phyloP scores from a whole-genome alignment of 2,888 invertebrate species.

The Oeneis ivallda region DNA sequence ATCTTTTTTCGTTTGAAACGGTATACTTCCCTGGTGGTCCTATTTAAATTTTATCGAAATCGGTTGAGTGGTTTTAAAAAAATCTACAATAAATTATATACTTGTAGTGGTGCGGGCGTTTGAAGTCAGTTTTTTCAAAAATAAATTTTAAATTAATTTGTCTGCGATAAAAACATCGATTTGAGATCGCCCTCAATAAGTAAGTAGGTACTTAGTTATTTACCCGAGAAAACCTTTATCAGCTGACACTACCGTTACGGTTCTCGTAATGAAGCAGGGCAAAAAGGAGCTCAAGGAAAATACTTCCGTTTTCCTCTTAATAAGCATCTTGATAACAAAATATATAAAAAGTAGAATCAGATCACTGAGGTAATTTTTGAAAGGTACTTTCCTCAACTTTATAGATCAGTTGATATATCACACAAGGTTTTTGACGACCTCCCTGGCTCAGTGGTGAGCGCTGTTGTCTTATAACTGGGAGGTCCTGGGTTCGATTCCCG shows the following conservation, averaged over 20 bases:
- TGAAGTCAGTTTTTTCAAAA: no score
- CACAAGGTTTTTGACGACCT: no score
- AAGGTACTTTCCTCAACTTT: slow-evolving; percentile 2
- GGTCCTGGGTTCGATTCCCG: no score
- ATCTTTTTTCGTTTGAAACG: no score
- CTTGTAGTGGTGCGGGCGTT: no score
- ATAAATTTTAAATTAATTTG: no score
- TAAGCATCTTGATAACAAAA: slow-evolving; percentile 13
- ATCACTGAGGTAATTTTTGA: slow-evolving; percentile 4
- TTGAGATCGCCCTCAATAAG: slow-evolving; percentile 3
- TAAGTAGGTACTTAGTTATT: background rate
- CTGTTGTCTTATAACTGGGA: no score
- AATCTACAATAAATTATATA: no score
- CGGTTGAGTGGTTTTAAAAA: no score
- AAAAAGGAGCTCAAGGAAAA: slow-evolving; percentile 27
- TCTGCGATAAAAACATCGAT: slow-evolving; percentile 1
- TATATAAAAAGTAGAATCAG: background rate
- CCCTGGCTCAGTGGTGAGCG: no score
- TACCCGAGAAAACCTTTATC: slow-evolving; percentile 16
- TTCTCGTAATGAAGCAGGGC: slow-evolving; percentile 17
- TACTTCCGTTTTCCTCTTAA: slow-evolving; percentile 23
- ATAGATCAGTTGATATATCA: background rate
- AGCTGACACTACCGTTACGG: slow-evolving; percentile 24
- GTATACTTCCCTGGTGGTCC: no score
- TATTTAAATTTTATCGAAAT: no score